Conservation (phyloP, 2,888 invertebrate species). For the Siphlonurus alternatus region DNA sequence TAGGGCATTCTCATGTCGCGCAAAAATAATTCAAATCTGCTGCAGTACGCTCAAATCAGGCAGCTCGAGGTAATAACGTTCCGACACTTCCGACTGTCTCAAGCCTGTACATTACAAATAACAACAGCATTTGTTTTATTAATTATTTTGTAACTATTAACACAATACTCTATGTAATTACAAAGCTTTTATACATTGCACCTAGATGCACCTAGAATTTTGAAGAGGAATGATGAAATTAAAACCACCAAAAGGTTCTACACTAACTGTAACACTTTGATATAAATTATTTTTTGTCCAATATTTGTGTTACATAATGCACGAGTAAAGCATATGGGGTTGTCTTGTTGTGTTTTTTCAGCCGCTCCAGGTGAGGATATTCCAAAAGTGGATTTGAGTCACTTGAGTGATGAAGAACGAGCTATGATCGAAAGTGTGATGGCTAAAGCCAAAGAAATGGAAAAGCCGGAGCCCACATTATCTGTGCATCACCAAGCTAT, state of each 20-base stretch:
- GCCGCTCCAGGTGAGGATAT: slow-evolving; percentile 9
- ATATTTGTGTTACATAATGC: background rate
- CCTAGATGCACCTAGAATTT: background rate
- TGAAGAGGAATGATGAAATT: background rate
- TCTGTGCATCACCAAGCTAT: background rate
- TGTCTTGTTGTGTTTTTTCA: slow-evolving; percentile 2
- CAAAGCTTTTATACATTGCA: background rate
- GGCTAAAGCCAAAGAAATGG: slow-evolving; percentile 29
- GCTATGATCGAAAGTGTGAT: slow-evolving; percentile 42
- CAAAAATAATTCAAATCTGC: too few species aligned
- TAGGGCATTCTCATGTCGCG: too few species aligned
- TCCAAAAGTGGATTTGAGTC: slow-evolving; percentile 36
- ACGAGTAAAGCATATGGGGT: background rate
- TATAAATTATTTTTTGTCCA: background rate
- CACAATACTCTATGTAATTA: too few species aligned
- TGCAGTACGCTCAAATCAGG: too few species aligned
- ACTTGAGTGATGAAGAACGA: slow-evolving; percentile 39
- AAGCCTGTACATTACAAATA: too few species aligned
- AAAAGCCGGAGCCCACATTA: background rate
- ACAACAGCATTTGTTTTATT: too few species aligned
- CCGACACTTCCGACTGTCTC: too few species aligned
- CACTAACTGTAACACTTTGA: background rate
- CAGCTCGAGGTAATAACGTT: too few species aligned
- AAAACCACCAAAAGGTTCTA: background rate
- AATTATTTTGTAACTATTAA: too few species aligned